Base-by-base conservation (phyloP, 2,888 invertebrate genomes). In the Artemia sinica region DNA sequence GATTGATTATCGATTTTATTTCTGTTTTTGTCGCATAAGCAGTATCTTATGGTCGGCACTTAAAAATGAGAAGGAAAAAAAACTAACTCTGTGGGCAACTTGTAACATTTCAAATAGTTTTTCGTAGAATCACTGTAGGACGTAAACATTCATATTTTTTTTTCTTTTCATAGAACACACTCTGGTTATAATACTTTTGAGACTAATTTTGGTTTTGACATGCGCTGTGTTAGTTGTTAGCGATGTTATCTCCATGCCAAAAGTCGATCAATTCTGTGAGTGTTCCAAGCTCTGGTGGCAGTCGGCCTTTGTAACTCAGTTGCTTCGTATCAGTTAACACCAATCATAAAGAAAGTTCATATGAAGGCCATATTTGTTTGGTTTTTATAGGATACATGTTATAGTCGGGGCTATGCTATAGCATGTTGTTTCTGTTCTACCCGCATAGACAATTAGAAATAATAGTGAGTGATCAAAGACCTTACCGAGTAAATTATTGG, bases 371-470 rank as follows among this genome's bases (percentile, higher is more conserved):
- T 58, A 9, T 58, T 58, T 58, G 14, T 58, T 41, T 41, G 41
- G 41, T 3, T n/a, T 58, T 58, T 11, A 8, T 58, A 58, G 63
- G 28, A 28, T 58, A 41, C 41, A 18, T 58, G 63, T 28, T 58
- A 58, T 28, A 58, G 63, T 10, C 28, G 63, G n/a, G 28, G 63
- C 63, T 58, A 58, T 58, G 63, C 63, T 58, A 28, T 58, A 58
- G 63, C 63, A 58, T 58, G 63, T 58, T n/a, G 63, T 28, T 58
- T n/a, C 28, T n/a, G 63, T 58, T 58, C 28, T 58, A 58, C 63
- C 63, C 63, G 63, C 63, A 58, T 58, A 58, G 63, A 28, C 63
- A 58, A 28, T 58, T 58, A 58, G 63, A 58, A 58, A 58, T 58
- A n/a, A 28, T 58, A 58, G 63, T 58, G 14, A 58, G 63, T 58